phyloP scores from a whole-genome alignment of 2,888 invertebrate genomes.

The Idaea dimidiata region DNA sequence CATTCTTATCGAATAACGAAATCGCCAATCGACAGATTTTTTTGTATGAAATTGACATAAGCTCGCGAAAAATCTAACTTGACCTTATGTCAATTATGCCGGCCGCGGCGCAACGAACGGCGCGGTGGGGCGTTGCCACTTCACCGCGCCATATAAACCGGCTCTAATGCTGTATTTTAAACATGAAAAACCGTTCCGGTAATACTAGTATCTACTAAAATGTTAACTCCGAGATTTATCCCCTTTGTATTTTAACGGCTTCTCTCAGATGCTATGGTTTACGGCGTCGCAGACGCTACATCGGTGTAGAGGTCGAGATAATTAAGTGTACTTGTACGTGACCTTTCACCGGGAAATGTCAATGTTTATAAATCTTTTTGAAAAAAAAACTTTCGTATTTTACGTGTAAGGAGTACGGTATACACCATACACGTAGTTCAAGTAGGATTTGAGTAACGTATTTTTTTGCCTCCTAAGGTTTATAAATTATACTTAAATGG shows the following conservation, averaged over 20 bases:
- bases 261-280: conserved; percentile 39
- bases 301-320: conserved; percentile 22
- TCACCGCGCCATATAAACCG: conserved; percentile 39
- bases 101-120: no score
- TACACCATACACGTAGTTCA: neutral
- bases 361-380: conserved; percentile 6
- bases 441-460: neutral
- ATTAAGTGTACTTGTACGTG: conserved; percentile 29
- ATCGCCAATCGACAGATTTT: no score
- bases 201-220: conserved; percentile 57
- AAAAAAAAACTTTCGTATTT: conserved; percentile 3
- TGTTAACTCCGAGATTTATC: conserved; percentile 62
- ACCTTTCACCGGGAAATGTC: conserved; percentile 18
- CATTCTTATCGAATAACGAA: no score
- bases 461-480: neutral
- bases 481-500: neutral
- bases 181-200: conserved; percentile 78
- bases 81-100: no score
- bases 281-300: conserved; percentile 27
- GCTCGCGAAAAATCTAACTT: no score
- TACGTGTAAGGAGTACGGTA: conserved; percentile 8
- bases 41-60: no score
- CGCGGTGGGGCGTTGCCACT: conserved; percentile 28
- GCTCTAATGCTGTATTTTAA: conserved; percentile 74
- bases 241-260: conserved; percentile 51